Evolutionary conservation across 2,888 invertebrate genomes (phyloP).

Genomic region (Leptinotarsa tumamoca): DNA sequence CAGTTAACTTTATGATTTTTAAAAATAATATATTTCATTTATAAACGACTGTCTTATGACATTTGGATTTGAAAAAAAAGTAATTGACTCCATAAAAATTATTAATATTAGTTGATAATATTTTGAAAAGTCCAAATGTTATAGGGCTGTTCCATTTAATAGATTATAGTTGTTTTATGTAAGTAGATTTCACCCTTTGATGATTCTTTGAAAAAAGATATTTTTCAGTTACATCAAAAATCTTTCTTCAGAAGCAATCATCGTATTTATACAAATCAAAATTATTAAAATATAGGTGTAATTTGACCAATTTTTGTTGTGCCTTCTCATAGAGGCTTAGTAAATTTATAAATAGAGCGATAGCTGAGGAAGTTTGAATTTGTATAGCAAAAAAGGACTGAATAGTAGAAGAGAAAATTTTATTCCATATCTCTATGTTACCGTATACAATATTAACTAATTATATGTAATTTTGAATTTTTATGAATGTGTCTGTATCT

Average conservation of each 20-base stretch:
- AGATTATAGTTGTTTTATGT: not conserved
- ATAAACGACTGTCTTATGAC: not conserved
- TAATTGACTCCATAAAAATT: too few species aligned
- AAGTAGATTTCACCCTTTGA: not conserved
- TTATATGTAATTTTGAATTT: slow-evolving; percentile 43
- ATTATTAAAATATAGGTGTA: slow-evolving; percentile 37
- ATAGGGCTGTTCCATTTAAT: not conserved
- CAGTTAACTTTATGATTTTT: not conserved
- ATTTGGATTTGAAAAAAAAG: not conserved
- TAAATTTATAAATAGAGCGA: slow-evolving; percentile 45
- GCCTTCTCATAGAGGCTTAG: slow-evolving; percentile 65
- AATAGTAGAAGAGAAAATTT: slow-evolving; percentile 36
- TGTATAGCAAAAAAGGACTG: slow-evolving; percentile 42
- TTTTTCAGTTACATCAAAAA: not conserved
- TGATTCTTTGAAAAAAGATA: slow-evolving; percentile 1
- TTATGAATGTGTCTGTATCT: slow-evolving; percentile 49
- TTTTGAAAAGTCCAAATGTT: not conserved
- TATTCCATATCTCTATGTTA: slow-evolving; percentile 53
- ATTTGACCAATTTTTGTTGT: slow-evolving; percentile 66
- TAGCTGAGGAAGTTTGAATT: slow-evolving; percentile 28
- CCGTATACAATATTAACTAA: slow-evolving; percentile 46
- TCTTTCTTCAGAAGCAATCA: not conserved
- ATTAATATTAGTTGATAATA: not conserved
- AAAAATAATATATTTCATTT: not conserved
- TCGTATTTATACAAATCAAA: slow-evolving; percentile 32